Conservation (phyloP, 2,113 vertebrate genomes). For the Aegotheles bennettii region DNA sequence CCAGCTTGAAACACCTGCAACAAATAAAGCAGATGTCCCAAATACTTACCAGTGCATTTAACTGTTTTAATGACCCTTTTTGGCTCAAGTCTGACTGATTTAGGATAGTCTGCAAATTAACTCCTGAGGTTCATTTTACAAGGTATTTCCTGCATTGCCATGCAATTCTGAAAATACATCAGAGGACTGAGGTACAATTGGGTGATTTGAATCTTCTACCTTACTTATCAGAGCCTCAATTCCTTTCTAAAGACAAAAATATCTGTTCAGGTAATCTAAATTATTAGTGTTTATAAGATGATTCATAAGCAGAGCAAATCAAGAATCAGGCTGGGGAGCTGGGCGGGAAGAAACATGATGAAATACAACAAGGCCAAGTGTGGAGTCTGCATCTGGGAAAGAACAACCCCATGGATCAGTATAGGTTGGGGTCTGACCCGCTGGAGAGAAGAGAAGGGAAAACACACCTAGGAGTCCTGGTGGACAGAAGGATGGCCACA, state of each 20-base stretch:
- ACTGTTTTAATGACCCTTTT: neutral
- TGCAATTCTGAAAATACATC: neutral
- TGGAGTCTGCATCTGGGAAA: too few relatives aligned
- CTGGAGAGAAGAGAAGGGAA: too few relatives aligned
- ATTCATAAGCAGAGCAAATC: neutral
- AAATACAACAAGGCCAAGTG: too few relatives aligned
- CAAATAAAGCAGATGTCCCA: neutral
- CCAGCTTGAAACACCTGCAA: neutral
- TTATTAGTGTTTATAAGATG: neutral
- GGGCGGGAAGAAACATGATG: too few relatives aligned
- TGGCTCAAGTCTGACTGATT: neutral
- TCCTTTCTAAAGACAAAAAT: neutral
- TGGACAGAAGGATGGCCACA: too few relatives aligned
- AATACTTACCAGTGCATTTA: neutral
- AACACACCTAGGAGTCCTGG: too few relatives aligned
- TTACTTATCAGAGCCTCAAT: neutral
- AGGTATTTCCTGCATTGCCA: neutral
- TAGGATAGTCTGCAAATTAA: neutral
- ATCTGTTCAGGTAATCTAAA: neutral
- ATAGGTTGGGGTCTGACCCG: too few relatives aligned
- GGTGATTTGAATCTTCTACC: neutral
- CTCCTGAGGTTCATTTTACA: neutral
- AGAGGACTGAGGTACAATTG: neutral
- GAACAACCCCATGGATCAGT: too few relatives aligned
- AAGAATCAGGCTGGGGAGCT: too few relatives aligned